Base-by-base conservation (phyloP, 2,113 vertebrate genomes). In the Larimichthys polyactis region DNA sequence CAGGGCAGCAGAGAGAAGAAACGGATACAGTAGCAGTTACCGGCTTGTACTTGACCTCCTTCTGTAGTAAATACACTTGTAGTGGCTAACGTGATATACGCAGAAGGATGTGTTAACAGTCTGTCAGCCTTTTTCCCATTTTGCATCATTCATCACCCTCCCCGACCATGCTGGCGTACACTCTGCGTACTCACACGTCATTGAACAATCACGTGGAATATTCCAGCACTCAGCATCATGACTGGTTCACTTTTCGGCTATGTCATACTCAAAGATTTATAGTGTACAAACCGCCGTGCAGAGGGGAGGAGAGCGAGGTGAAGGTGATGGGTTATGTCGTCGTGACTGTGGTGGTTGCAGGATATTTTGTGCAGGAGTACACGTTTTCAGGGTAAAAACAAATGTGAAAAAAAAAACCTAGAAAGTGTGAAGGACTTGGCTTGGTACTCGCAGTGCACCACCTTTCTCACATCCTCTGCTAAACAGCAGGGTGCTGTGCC, bases 241-340 rank as follows among this genome's bases (percentile, higher is more conserved):
- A 78, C 84, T 29, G 44, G 51, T 83, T 90, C 63, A 10, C 71
- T 78, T 78, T 84, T 80, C 64, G 74, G 75, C 58, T 85, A 66
- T 84, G 88, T 90, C 74, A 48, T 54, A 64, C 71, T 92, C 80
- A 90, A 90, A 89, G 59, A 92, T 90, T 90, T 74, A 90, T 86
- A 40, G 64, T 5, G 70, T 66, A 81, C 81, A 89, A 90, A 87
- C 15, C 8, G 7, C 70, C 77, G 54, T 66, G 40, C 40, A 27
- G 65, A 69, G 71, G 51, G 46, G 65, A 63, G 71, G 29, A 60
- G 74, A 70, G 20, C 0, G 65, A 40, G 70, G 12, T 57, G 68
- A 36, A 27, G 52, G 7, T 36, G 67, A 64, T 3, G 11, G 19
- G n/a, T 11, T 2, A 16, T 51, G 43, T 3, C 55, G 52, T 58